Conservation (phyloP, 2,797 vertebrate species). For the Phataginus tetradactyla region DNA sequence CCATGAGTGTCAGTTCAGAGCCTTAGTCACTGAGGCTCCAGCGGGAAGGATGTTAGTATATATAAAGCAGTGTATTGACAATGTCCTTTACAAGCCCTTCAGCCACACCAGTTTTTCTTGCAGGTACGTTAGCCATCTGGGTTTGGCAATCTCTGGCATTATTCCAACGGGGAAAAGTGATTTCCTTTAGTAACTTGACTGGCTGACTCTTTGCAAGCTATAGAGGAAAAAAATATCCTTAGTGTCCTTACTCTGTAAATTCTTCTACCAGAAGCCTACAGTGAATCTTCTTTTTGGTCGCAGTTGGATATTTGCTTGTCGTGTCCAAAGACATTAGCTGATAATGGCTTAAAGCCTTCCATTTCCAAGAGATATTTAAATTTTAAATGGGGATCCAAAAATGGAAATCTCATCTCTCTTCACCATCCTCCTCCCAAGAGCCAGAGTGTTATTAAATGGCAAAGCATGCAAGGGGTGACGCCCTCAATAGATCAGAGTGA, state of each 20-base stretch:
- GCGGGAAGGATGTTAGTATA: neutral
- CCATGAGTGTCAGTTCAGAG: neutral
- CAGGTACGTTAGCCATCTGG: neutral
- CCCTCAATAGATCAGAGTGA: slow-evolving; percentile 42
- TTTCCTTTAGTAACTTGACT: neutral
- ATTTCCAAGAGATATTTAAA: slow-evolving; percentile 58
- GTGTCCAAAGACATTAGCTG: slow-evolving; percentile 50
- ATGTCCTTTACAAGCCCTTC: slow-evolving; percentile 6
- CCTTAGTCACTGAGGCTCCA: neutral
- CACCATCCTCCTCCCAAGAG: slow-evolving; percentile 16
- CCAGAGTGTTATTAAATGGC: neutral
- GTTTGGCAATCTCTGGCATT: neutral
- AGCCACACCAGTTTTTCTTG: neutral
- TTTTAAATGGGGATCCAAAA: slow-evolving; percentile 61
- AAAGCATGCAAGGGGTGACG: neutral
- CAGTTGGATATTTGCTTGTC: slow-evolving; percentile 32
- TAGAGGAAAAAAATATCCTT: neutral
- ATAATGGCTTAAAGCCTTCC: slow-evolving; percentile 28
- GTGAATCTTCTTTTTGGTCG: neutral
- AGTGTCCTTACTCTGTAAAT: too few species aligned
- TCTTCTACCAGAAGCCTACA: neutral
- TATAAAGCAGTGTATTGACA: neutral
- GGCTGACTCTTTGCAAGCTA: neutral
- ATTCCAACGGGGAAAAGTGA: neutral
- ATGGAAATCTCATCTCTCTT: slow-evolving; percentile 21